Evolutionary conservation across 2,113 vertebrate species (phyloP).

Genomic region (Aspiorhynchus laticeps): DNA sequence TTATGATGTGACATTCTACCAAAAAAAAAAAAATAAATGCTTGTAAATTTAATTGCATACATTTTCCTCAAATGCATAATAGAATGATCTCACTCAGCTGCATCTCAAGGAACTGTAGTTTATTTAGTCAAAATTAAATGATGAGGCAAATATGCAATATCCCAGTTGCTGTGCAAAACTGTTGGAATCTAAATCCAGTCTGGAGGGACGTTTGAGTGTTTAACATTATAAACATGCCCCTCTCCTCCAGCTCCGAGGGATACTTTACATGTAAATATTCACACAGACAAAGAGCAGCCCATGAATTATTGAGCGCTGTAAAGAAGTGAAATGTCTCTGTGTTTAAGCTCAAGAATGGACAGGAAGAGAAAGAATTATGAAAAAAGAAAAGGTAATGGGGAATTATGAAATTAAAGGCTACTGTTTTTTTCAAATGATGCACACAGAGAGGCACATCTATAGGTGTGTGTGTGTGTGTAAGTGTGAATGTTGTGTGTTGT

Average conservation of each 20-base stretch:
- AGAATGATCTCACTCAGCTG: neutral
- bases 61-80: neutral
- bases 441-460: neutral
- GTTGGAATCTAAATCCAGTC: conserved; percentile 72
- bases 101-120: neutral
- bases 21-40: neutral
- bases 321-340: conserved; percentile 70
- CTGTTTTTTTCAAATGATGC: neutral
- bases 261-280: conserved; percentile 80
- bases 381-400: conserved; percentile 49
- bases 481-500: too few relatives aligned
- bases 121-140: conserved; percentile 52
- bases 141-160: conserved; percentile 63
- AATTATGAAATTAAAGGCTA: neutral
- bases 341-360: conserved; percentile 65
- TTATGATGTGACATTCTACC: neutral
- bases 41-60: too few relatives aligned
- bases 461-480: neutral
- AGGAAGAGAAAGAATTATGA: conserved; percentile 45
- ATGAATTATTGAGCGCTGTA: conserved; percentile 78
- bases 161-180: conserved; percentile 68
- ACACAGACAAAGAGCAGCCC: conserved; percentile 69
- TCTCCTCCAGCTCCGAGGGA: conserved; percentile 75
- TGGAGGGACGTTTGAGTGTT: conserved; percentile 71
- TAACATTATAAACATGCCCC: conserved; percentile 77